A percentile compares a stretch with the other conserved stretches of the same genome.
phyloP scores from a whole-genome alignment of 2,113 vertebrate genomes.

The Dasyprocta punctata region DNA sequence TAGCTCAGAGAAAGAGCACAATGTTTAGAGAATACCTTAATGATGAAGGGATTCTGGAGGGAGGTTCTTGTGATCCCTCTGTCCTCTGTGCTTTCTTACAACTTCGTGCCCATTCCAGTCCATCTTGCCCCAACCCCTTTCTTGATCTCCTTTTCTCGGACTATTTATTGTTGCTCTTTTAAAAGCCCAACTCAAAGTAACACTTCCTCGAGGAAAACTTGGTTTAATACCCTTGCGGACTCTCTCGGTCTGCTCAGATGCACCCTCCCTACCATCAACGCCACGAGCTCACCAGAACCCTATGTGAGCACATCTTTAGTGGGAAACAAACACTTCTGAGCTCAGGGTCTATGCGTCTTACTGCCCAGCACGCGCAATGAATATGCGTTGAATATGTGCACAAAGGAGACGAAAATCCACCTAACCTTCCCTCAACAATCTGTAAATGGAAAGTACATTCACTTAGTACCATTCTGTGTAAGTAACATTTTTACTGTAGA shows the following conservation, averaged over 20 bases:
- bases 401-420: slow-evolving; percentile 23
- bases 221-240: not conserved
- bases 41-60: not conserved
- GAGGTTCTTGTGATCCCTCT: not conserved
- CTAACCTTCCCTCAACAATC: not conserved
- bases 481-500: not conserved
- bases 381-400: not conserved
- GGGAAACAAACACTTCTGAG: not conserved
- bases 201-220: not conserved
- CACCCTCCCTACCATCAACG: not conserved
- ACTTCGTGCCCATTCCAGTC: not conserved
- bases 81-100: not conserved
- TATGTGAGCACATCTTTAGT: not conserved
- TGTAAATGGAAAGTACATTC: not conserved
- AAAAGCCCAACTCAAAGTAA: not conserved
- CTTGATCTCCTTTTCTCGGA: not conserved
- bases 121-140: not conserved
- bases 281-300: not conserved
- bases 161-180: not conserved
- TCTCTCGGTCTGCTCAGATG: not conserved
- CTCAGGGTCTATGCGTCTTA: not conserved
- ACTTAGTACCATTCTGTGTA: not conserved
- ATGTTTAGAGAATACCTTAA: not conserved
- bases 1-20: slow-evolving; percentile 18
- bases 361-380: not conserved